phyloP scores from a whole-genome alignment of 1,140 invertebrate genomes.

The Micrasema longulum region DNA sequence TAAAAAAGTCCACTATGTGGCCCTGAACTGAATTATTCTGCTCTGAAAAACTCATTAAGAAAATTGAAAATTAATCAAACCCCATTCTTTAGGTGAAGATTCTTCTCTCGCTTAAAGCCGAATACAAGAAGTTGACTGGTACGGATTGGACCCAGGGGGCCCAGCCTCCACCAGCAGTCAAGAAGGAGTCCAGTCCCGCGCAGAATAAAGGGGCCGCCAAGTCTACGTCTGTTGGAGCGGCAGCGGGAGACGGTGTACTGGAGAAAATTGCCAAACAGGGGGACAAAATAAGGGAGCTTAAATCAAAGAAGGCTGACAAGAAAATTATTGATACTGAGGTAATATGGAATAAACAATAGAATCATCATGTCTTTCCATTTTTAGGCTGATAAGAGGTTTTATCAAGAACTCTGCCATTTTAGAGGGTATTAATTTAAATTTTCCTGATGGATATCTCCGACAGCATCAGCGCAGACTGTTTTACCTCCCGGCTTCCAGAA shows the following conservation, averaged over 20 bases:
- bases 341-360: no score
- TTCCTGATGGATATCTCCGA: no score
- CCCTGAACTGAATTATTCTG: no score
- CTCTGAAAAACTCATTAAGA: no score
- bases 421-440: no score
- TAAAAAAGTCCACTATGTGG: no score
- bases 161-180: conserved; percentile 58
- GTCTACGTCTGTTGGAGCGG: not conserved
- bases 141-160: conserved; percentile 74
- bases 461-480: no score
- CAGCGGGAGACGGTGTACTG: conserved; percentile 4
- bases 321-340: conserved; percentile 67
- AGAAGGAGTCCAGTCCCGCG: conserved; percentile 82
- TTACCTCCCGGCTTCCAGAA: no score
- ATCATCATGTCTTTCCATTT: no score
- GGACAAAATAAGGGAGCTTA: conserved; percentile 78
- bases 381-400: no score
- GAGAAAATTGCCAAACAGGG: conserved; percentile 73
- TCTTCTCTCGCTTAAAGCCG: conserved; percentile 75
- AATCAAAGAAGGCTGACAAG: conserved; percentile 72
- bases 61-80: no score
- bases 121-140: conserved; percentile 76
- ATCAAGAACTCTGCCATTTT: no score
- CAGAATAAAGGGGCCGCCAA: conserved; percentile 53
- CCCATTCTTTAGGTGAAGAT: conserved; percentile 73